phyloP scores from a whole-genome alignment of 2,797 vertebrate species.

The Myoxocephalus aenaeus region DNA sequence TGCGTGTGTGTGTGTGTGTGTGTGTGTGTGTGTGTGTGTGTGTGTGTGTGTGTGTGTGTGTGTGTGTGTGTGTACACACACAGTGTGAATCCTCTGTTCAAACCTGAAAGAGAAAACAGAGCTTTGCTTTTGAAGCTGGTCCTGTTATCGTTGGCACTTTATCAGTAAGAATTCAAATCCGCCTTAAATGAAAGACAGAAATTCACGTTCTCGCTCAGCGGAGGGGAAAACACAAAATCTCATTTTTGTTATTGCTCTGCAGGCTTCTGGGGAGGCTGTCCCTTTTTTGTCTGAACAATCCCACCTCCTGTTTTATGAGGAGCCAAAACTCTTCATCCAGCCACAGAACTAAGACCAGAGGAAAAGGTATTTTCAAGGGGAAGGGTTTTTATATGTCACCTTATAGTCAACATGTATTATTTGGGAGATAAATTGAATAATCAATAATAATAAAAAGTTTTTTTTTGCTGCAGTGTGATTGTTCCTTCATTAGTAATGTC shows the following conservation, averaged over 20 bases:
- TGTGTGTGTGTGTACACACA: not conserved
- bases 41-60: not conserved
- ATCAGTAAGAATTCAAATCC: conserved; percentile 6
- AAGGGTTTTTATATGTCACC: not conserved
- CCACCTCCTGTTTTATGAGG: not conserved
- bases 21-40: not conserved
- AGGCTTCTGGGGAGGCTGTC: not conserved
- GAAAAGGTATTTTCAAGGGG: not conserved
- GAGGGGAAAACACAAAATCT: not conserved
- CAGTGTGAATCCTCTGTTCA: not conserved
- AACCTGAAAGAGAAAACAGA: not conserved
- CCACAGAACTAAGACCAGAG: not conserved
- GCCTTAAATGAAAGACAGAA: not conserved
- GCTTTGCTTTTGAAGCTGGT: not conserved
- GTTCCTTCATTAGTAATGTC: not conserved
- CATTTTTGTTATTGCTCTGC: conserved; percentile 11
- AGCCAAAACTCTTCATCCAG: not conserved
- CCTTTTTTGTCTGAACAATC: not conserved
- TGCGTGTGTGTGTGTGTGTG: too few species aligned
- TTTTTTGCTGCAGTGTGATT: too few species aligned
- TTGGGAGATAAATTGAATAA: not conserved
- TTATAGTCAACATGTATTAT: not conserved
- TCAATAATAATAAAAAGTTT: too few species aligned
- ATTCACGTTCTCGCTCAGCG: conserved; percentile 10
- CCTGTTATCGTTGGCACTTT: not conserved